These are phyloP conservation scores for Chauna torquata DNA, from an alignment of 2,113 vertebrate genomes.

Conservation along the genomic window DNA sequence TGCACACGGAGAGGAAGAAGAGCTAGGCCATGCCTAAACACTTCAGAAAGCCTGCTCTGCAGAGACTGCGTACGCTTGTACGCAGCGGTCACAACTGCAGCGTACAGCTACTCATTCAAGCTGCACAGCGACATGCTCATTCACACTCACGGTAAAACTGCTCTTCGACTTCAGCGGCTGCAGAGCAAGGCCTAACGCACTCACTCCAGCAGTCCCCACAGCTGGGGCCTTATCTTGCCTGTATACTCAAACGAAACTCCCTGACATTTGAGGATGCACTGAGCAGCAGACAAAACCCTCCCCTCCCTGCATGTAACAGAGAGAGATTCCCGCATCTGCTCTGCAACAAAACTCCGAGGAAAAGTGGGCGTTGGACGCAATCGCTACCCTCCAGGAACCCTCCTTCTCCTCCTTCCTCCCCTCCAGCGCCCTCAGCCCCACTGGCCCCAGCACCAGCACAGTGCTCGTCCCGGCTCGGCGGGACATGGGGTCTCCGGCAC, in stretches of 20 bases:
- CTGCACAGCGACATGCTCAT: neutral
- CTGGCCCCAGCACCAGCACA: accelerated
- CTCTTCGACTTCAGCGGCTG: neutral
- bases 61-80: neutral
- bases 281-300: neutral
- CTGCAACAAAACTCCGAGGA: neutral
- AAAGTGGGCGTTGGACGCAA: neutral
- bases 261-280: accelerated
- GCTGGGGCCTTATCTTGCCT: neutral
- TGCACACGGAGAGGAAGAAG: neutral
- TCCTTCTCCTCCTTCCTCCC: neutral
- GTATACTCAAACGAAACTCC: neutral
- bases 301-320: accelerated
- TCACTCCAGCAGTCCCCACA: neutral
- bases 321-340: neutral
- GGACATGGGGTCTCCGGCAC: neutral
- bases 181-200: accelerated
- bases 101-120: neutral
- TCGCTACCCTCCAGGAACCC: neutral
- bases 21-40: neutral
- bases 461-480: accelerated
- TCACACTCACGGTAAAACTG: neutral
- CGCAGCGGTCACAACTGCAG: neutral
- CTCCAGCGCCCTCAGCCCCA: accelerated
- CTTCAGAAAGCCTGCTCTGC: neutral